Base-by-base conservation (phyloP, 2,797 vertebrate species). In the Epinephelus awoara region DNA sequence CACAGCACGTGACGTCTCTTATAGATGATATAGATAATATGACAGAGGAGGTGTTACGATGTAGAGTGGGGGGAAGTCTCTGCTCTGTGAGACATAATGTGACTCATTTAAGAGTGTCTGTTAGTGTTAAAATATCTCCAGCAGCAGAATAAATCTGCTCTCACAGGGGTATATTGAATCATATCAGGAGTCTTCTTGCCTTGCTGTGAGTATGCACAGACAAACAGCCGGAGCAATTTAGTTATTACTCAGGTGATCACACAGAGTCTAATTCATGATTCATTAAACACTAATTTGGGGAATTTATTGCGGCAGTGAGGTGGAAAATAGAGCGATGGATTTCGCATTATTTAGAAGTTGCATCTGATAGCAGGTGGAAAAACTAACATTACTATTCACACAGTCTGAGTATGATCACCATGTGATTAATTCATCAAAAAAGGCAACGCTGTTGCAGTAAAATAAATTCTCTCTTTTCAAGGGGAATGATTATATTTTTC, bases 11-110 rank as follows among this genome's bases (percentile, higher is more conserved):
- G 86, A 68, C 7, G 0, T 54, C 70, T 42, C 83, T 75, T 91
- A 88, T 89, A 88, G 87, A 90, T 61, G 21, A 61, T 61, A 13
- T 59, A 42, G 50, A 57, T 47, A 55, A 68, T 42, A 46, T 57
- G 54, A 72, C 52, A 56, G 62, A 61, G 44, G 72, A 56, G 9
- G 65, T 19, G 27, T 25, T 49, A 18, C 3, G 51, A 55, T 19
- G 4, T 6, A 9, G 2, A 13, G 34, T 6, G 34, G 23, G 44
- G 55, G 56, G 42, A 44, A 18, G 71, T 54, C 64, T 51, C 76
- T 40, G 12, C 49, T 51, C 23, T 29, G 23, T 25, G 38, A 69
- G 25, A 27, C 19, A 12, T 11, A 71, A 56, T 29, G 14, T 11
- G 64, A 57, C 54, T 74, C 2, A 1, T 68, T 27, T 50, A 34